Conservation (phyloP, 30 jellyfish, hydroid and myxozoan genomes). For the Sanderia malayensis region DNA sequence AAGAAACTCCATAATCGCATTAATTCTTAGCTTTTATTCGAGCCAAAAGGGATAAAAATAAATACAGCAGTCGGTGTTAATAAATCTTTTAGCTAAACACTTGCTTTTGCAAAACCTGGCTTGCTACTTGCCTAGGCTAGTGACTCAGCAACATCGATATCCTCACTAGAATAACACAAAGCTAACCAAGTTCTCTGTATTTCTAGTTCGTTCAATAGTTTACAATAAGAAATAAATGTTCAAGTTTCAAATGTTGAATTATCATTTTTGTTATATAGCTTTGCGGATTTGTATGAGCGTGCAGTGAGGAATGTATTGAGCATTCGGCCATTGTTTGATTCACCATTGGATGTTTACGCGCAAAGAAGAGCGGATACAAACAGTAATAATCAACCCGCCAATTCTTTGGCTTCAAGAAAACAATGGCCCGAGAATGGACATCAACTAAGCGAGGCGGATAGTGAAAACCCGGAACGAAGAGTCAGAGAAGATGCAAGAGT, state of each 20-base stretch:
- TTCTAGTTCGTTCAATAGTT: too few species aligned
- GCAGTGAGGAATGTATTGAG: slow-evolving; percentile 67
- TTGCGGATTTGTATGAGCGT: slow-evolving; percentile 73
- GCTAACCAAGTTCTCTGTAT: too few species aligned
- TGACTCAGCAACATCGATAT: too few species aligned
- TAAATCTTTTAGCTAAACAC: too few species aligned
- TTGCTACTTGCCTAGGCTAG: too few species aligned
- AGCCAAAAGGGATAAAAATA: too few species aligned
- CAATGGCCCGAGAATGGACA: slow-evolving; percentile 22
- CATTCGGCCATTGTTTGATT: slow-evolving; percentile 69
- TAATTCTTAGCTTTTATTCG: background rate
- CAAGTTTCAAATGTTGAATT: too few species aligned
- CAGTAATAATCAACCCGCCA: slow-evolving; percentile 3
- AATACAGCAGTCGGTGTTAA: too few species aligned
- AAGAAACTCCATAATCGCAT: background rate
- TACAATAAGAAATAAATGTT: too few species aligned
- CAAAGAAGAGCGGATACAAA: slow-evolving; percentile 16
- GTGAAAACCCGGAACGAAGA: slow-evolving; percentile 7
- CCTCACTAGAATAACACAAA: too few species aligned
- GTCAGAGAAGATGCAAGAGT: slow-evolving; percentile 4
- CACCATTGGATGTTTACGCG: slow-evolving; percentile 42
- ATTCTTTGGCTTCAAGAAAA: background rate
- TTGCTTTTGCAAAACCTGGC: too few species aligned
- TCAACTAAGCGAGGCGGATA: background rate
- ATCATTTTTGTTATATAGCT: slow-evolving; percentile 22